A percentile compares a stretch with the other conserved stretches of the same genome.
phyloP scores from a whole-genome alignment of 2,113 vertebrate genomes.

The Telmatochromis sp. region DNA sequence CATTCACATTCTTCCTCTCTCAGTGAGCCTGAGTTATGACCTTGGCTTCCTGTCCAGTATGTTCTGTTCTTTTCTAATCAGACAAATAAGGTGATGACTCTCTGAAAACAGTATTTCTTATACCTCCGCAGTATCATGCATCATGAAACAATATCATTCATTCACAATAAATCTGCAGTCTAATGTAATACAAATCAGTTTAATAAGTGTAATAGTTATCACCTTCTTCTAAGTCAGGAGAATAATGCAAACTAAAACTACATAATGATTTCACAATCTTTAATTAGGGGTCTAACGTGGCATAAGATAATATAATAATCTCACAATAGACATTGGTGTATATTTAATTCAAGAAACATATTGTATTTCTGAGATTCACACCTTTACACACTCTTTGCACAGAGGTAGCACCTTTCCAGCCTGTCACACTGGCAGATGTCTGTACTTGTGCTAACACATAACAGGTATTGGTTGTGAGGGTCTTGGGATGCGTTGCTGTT shows the following conservation, averaged over 20 bases:
- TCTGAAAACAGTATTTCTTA: too few species aligned
- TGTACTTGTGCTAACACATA: background rate
- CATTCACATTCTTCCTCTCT: too few species aligned
- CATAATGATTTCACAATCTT: background rate
- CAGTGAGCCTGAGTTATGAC: too few species aligned
- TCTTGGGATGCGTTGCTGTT: background rate
- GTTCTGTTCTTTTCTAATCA: too few species aligned
- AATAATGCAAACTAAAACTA: background rate
- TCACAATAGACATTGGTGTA: background rate
- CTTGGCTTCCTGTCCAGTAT: too few species aligned
- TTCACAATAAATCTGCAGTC: background rate
- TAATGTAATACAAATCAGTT: background rate
- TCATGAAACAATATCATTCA: too few species aligned
- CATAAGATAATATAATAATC: background rate
- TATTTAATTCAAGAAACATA: background rate
- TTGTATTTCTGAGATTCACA: background rate
- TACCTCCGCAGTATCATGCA: too few species aligned
- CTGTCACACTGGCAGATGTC: background rate
- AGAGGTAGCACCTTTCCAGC: background rate
- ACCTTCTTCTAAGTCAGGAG: background rate
- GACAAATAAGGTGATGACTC: too few species aligned
- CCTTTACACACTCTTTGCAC: background rate
- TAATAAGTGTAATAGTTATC: background rate
- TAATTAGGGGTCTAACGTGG: accelerated
- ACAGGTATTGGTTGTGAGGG: background rate